Percentiles rank a stretch among this genome's conserved stretches.
Conservation (phyloP, 2,888 invertebrate species). For the Dicyrtoma fusca region DNA sequence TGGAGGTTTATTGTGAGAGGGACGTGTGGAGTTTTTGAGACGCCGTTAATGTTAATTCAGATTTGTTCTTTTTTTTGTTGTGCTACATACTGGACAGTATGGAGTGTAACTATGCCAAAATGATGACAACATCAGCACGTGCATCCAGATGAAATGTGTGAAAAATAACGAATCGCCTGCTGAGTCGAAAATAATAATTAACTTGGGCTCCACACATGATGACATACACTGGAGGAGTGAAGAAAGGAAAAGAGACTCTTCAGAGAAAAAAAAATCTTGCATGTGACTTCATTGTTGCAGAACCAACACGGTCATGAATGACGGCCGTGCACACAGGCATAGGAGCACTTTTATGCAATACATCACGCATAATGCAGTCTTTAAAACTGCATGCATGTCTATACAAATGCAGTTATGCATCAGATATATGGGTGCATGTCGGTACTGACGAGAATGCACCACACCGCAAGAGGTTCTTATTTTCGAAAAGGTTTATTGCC, state of each 20-base stretch:
- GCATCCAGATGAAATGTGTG: slow-evolving; percentile 23
- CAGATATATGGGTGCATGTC: neutral
- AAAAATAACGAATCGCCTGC: slow-evolving; percentile 22
- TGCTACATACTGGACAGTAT: neutral
- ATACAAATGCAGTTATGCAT: neutral
- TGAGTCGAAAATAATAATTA: slow-evolving; percentile 31
- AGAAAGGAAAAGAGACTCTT: neutral
- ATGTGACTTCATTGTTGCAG: slow-evolving; percentile 18
- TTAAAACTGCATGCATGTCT: neutral
- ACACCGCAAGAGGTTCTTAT: slow-evolving; percentile 12
- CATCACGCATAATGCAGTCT: too few relatives aligned
- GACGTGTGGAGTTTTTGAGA: too few relatives aligned
- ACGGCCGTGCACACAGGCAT: neutral
- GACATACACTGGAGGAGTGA: slow-evolving; percentile 18
- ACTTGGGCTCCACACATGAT: slow-evolving; percentile 25
- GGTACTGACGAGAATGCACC: neutral
- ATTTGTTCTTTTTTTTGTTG: neutral
- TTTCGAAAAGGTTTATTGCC: slow-evolving; percentile 3
- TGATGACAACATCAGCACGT: slow-evolving; percentile 28
- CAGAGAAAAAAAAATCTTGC: slow-evolving; percentile 19
- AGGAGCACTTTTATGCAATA: neutral
- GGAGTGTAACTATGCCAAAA: slow-evolving; percentile 17
- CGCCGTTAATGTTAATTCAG: neutral
- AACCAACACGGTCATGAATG: slow-evolving; percentile 32
- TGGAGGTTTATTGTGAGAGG: too few relatives aligned